phyloP scores from a whole-genome alignment of 2,888 invertebrate genomes.

The Yponomeuta evonymella region DNA sequence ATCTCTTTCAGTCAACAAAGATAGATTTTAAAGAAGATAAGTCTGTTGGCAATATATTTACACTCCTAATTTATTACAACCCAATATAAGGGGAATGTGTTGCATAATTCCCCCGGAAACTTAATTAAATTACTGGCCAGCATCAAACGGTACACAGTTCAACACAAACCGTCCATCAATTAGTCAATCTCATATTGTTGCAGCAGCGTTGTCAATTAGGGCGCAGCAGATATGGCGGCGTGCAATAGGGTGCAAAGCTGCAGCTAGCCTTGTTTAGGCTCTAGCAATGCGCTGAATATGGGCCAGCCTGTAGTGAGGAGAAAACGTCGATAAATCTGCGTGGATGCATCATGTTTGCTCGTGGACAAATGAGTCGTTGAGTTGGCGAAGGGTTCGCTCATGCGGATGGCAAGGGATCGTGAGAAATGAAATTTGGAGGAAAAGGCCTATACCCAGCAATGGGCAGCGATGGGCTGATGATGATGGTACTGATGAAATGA shows the following conservation, averaged over 20 bases:
- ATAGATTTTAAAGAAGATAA: too few relatives aligned
- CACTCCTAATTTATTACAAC: too few relatives aligned
- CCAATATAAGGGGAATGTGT: neutral
- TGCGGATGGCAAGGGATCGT: neutral
- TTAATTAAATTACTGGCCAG: too few relatives aligned
- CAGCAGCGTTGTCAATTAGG: conserved; percentile 3
- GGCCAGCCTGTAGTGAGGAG: neutral
- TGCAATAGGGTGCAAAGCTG: conserved; percentile 14
- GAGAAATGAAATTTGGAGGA: neutral
- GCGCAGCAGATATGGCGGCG: neutral
- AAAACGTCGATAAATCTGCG: neutral
- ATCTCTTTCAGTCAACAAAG: too few relatives aligned
- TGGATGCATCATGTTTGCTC: too few relatives aligned
- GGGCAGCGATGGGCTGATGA: neutral
- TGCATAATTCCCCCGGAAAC: neutral
- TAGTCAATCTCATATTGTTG: conserved; percentile 3
- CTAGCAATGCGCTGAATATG: neutral
- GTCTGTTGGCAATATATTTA: too few relatives aligned
- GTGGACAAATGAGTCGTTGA: neutral
- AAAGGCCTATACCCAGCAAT: neutral
- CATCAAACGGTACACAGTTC: neutral
- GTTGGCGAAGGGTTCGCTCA: neutral
- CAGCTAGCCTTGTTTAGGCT: neutral
- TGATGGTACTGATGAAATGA: neutral
- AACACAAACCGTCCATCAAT: conserved; percentile 4